These are phyloP conservation scores for Actenoides hombroni DNA, from an alignment of 2,113 vertebrate species.

Conservation along the genomic window DNA sequence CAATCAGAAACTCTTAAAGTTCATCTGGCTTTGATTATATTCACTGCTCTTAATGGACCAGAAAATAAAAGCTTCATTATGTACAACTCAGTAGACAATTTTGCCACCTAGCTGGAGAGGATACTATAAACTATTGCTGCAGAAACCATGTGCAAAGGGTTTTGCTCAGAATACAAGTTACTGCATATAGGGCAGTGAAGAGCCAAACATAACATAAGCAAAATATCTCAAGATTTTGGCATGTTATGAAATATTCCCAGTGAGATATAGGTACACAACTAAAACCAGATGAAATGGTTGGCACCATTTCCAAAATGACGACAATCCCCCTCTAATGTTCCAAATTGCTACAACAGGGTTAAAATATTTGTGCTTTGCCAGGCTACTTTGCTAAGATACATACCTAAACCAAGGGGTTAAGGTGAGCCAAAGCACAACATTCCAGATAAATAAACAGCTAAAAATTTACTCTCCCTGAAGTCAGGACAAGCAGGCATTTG, in stretches of 20 bases:
- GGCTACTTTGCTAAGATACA: not conserved
- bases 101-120: conserved; percentile 55
- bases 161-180: not conserved
- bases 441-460: conserved; percentile 53
- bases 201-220: not conserved
- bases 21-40: conserved; percentile 48
- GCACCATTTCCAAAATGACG: fast-evolving
- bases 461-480: conserved; percentile 6
- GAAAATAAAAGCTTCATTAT: conserved; percentile 60
- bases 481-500: conserved; percentile 60
- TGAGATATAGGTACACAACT: not conserved
- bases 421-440: conserved; percentile 38
- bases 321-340: not conserved
- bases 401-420: conserved; percentile 36
- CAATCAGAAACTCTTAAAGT: conserved; percentile 35
- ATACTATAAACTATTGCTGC: not conserved
- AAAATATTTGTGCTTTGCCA: conserved; percentile 8
- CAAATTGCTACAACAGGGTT: not conserved
- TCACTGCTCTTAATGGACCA: conserved; percentile 16
- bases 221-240: not conserved
- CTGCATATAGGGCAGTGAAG: not conserved
- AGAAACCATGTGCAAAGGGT: not conserved
- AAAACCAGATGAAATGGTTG: not conserved
- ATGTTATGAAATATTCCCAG: not conserved
- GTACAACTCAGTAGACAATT: conserved; percentile 42